Conservation (phyloP, 1,140 invertebrate genomes). For the Tetramorium alpestre region DNA sequence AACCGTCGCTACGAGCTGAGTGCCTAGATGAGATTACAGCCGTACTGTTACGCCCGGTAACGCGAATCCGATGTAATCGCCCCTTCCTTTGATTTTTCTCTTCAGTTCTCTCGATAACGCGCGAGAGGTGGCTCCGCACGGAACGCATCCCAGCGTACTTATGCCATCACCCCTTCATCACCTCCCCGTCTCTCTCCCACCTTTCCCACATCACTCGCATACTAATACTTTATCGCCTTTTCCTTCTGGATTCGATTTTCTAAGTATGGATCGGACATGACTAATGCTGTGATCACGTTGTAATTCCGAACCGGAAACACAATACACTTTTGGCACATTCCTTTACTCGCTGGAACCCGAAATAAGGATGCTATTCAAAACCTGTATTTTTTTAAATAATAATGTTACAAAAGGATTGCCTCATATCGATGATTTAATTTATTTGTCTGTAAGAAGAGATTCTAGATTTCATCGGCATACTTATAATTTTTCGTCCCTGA, state of each 20-base stretch:
- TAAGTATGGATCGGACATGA: background rate
- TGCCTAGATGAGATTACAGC: conserved; percentile 85
- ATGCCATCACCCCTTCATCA: background rate
- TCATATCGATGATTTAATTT: background rate
- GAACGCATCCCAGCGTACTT: conserved; percentile 23
- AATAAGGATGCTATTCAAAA: background rate
- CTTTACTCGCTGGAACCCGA: background rate
- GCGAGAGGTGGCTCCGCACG: background rate
- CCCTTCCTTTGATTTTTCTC: conserved; percentile 67
- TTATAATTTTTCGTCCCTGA: background rate
- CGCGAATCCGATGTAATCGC: conserved; percentile 78
- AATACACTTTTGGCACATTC: background rate
- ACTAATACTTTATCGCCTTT: background rate
- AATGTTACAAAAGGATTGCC: background rate
- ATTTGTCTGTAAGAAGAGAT: background rate
- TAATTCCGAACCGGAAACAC: background rate
- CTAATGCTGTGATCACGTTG: background rate
- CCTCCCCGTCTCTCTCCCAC: background rate
- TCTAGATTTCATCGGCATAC: background rate
- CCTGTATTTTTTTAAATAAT: background rate
- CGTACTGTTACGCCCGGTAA: conserved; percentile 78
- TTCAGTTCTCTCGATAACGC: conserved; percentile 39
- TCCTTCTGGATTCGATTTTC: conserved; percentile 1
- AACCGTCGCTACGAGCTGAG: conserved; percentile 83
- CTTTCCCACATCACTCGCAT: background rate